phyloP scores from a whole-genome alignment of 2,888 invertebrate species.

The Nephrotoma flavescens region DNA sequence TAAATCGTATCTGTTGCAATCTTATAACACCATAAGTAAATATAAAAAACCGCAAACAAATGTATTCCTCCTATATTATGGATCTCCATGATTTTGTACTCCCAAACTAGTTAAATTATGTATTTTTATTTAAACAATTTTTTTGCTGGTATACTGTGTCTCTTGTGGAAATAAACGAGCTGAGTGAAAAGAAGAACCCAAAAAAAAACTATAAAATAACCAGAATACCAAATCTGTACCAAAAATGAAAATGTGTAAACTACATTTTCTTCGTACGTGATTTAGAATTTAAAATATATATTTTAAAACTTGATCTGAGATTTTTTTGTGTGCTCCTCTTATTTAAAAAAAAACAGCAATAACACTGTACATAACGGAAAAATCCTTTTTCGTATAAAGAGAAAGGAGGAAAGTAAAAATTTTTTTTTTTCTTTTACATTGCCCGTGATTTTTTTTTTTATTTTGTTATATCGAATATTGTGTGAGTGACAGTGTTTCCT shows the following conservation, averaged over 20 bases:
- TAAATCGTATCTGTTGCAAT: background rate
- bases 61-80: background rate
- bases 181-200: background rate
- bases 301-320: background rate
- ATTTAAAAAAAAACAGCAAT: background rate
- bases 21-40: background rate
- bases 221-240: background rate
- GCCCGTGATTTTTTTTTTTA: background rate
- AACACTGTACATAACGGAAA: background rate
- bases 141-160: background rate
- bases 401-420: background rate
- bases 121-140: background rate
- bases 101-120: background rate
- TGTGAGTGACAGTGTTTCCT: background rate
- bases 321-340: background rate
- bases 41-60: background rate
- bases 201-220: background rate
- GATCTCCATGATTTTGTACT: background rate
- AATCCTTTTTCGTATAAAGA: background rate
- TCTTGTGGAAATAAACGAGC: background rate
- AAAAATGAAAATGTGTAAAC: background rate
- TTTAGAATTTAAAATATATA: background rate
- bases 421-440: background rate
- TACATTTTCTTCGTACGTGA: slow-evolving; percentile 1
- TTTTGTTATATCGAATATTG: background rate